These are phyloP conservation scores for Laspeyria flexula DNA, from an alignment of 2,888 invertebrate species.

Conservation along the genomic window DNA sequence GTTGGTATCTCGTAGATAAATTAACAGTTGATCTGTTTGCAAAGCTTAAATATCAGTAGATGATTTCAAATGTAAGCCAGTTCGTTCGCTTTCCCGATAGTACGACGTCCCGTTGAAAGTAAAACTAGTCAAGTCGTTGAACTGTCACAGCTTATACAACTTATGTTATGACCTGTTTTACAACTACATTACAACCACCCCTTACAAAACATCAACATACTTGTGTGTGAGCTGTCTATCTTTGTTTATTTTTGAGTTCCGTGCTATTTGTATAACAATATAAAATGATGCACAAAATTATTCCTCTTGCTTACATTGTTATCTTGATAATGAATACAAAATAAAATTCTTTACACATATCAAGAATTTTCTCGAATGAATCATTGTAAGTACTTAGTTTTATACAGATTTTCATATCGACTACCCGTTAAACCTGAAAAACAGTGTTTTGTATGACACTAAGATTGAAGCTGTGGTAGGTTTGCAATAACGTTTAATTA, in stretches of 20 bases:
- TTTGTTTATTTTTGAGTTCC: conserved; percentile 21
- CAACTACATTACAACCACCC: conserved; percentile 27
- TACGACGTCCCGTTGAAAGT: conserved; percentile 36
- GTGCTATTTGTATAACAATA: neutral
- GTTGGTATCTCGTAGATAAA: conserved; percentile 10
- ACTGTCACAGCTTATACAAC: conserved; percentile 25
- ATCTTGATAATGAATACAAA: neutral
- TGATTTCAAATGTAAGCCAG: neutral
- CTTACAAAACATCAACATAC: conserved; percentile 21
- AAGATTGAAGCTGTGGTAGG: too few species aligned
- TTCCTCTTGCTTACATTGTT: neutral
- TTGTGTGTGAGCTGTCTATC: conserved; percentile 5
- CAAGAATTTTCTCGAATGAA: neutral
- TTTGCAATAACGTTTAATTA: too few species aligned
- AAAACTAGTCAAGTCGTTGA: conserved; percentile 36
- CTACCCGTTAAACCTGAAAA: too few species aligned
- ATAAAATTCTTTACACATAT: neutral
- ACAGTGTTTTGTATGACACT: too few species aligned
- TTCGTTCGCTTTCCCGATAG: conserved; percentile 4
- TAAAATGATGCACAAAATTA: neutral
- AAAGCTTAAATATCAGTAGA: neutral
- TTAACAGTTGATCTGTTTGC: neutral
- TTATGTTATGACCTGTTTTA: conserved; percentile 38
- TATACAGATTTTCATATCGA: too few species aligned
- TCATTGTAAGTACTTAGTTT: neutral